A percentile compares a stretch with the other conserved stretches of the same genome.
These are phyloP conservation scores for Polydrusus pterygomalis DNA, from an alignment of 2,888 invertebrate species.

Conservation along the genomic window DNA sequence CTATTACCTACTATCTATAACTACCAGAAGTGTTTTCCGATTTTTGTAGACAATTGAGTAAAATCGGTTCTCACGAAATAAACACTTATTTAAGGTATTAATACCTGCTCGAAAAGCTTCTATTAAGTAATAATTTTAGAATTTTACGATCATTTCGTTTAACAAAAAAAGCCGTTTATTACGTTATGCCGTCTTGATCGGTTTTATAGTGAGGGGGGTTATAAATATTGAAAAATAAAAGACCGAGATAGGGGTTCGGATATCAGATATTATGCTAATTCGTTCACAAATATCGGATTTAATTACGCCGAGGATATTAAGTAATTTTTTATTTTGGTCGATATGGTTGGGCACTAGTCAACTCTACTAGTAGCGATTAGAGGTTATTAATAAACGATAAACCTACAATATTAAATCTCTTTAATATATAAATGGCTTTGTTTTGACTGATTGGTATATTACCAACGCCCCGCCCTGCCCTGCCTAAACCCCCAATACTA, in stretches of 20 bases:
- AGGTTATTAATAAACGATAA: no score
- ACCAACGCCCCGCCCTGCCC: no score
- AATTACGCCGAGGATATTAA: conserved; percentile 64
- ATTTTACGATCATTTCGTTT: background rate
- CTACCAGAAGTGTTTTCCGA: no score
- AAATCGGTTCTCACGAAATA: no score
- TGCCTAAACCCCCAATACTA: no score
- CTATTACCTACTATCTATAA: no score
- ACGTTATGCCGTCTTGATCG: conserved; percentile 31
- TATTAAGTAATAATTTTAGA: no score
- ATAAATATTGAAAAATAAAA: conserved; percentile 52
- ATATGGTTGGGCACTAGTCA: conserved; percentile 45
- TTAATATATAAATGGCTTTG: no score
- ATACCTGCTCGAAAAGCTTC: background rate
- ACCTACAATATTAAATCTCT: no score
- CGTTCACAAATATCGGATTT: conserved; percentile 69
- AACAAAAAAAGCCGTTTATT: background rate
- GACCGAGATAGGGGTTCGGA: conserved; percentile 50
- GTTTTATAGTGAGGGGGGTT: conserved; percentile 28
- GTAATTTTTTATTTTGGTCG: conserved; percentile 57
- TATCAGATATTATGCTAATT: conserved; percentile 64
- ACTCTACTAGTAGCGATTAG: conserved; percentile 33
- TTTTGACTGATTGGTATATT: no score
- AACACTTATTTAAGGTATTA: background rate
- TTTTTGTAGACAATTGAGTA: no score